Evolutionary conservation across 2,888 invertebrate species (phyloP).

Genomic region (Drepana falcataria): DNA sequence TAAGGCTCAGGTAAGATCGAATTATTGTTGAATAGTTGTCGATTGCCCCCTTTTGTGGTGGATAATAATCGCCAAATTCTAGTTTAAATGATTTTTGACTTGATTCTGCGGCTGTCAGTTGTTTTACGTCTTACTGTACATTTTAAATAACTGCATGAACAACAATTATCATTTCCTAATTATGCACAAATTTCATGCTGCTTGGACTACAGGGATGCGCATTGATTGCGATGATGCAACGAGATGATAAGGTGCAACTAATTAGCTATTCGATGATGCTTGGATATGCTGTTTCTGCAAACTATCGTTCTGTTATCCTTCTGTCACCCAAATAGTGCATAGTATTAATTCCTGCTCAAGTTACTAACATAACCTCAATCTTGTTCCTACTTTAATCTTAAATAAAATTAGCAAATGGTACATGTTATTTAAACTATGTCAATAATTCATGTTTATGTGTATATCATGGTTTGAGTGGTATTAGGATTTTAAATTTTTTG

Average conservation of each 20-base stretch:
- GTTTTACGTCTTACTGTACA: constrained; percentile 67
- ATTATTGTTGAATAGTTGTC: constrained; percentile 5
- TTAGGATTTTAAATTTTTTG: too few relatives aligned
- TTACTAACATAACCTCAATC: constrained; percentile 43
- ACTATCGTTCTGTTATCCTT: neutral
- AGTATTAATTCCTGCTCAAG: constrained; percentile 4
- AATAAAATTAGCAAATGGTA: too few relatives aligned
- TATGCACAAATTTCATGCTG: constrained; percentile 52
- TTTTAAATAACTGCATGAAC: constrained; percentile 29
- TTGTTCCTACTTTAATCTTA: constrained; percentile 1
- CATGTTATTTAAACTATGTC: too few relatives aligned
- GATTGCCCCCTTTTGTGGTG: constrained; percentile 2
- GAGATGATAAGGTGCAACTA: constrained; percentile 72
- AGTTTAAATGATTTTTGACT: constrained; percentile 44
- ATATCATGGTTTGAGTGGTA: too few relatives aligned
- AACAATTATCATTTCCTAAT: constrained; percentile 24
- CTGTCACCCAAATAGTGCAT: neutral
- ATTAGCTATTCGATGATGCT: constrained; percentile 27
- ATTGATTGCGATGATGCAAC: constrained; percentile 70
- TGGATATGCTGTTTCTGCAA: constrained; percentile 7
- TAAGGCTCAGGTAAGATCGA: constrained; percentile 53
- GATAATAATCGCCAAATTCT: constrained; percentile 22
- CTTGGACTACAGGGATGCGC: constrained; percentile 57
- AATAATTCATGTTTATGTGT: too few relatives aligned
- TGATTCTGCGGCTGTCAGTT: constrained; percentile 74